Evolutionary conservation across 23 tunicate species (phyloP).

Genomic region (Ascidia mentula): DNA sequence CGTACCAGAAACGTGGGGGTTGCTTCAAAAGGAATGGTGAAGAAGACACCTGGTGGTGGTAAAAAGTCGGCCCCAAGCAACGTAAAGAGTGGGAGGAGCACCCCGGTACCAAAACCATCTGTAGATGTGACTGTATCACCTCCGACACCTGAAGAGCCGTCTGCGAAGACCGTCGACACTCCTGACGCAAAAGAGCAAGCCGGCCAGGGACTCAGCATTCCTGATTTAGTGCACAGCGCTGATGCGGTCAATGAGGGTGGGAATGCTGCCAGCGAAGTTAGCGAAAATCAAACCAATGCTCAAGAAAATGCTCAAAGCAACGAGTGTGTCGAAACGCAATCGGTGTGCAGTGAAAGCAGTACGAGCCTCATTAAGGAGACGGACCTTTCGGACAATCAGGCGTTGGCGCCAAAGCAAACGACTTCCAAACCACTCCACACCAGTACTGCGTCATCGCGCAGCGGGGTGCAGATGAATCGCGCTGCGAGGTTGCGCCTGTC

Average conservation of each 20-base stretch:
- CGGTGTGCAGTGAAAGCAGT: background rate
- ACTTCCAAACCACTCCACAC: background rate
- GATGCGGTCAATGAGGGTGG: no score
- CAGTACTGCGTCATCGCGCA: conserved; percentile 1
- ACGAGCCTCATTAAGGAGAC: conserved; percentile 44
- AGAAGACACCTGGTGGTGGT: background rate
- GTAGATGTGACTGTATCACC: background rate
- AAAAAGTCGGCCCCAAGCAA: background rate
- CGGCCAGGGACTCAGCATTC: no score
- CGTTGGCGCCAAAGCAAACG: background rate
- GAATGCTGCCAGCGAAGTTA: no score
- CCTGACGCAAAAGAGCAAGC: background rate
- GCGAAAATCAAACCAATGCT: no score
- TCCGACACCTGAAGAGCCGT: background rate
- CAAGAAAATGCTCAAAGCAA: background rate
- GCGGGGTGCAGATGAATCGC: conserved; percentile 50
- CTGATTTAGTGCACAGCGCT: background rate
- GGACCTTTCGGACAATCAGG: conserved; percentile 28
- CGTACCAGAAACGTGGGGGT: background rate
- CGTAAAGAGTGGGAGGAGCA: background rate
- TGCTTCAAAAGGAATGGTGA: background rate
- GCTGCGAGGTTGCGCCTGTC: conserved; percentile 48
- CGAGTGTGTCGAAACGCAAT: background rate
- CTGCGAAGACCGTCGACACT: background rate
- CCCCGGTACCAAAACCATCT: background rate